Conservation (phyloP, 2,888 invertebrate genomes). For the Platerodrilus igneus region DNA sequence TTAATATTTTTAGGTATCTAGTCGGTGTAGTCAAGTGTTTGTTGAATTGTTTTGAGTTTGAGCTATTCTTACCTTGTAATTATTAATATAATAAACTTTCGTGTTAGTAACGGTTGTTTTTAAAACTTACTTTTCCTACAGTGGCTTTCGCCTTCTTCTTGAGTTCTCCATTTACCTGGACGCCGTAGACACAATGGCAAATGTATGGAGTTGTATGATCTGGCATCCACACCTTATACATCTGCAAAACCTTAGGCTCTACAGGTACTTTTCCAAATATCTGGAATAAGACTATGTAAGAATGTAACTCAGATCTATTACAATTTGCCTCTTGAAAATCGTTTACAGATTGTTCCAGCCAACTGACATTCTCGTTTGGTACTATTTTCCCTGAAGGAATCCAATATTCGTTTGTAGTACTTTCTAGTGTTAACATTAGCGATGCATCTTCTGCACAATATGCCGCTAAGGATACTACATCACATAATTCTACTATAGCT, state of each 20-base stretch:
- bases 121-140: conserved; percentile 35
- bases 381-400: conserved; percentile 38
- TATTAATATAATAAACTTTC: no score
- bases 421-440: conserved; percentile 36
- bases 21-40: no score
- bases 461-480: conserved; percentile 36
- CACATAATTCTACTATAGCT: conserved; percentile 24
- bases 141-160: conserved; percentile 38
- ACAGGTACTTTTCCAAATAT: conserved; percentile 3
- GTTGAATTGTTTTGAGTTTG: no score
- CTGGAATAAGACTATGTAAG: conserved; percentile 5
- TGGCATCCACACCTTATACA: conserved; percentile 38
- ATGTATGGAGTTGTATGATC: conserved; percentile 23
- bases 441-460: conserved; percentile 35
- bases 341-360: conserved; percentile 31
- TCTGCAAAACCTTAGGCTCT: conserved; percentile 30
- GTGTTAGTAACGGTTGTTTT: not conserved
- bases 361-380: conserved; percentile 27
- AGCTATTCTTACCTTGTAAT: no score
- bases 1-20: no score
- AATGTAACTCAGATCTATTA: not conserved
- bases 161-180: conserved; percentile 29
- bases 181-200: conserved; percentile 36
- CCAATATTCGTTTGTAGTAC: conserved; percentile 37
- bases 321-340: conserved; percentile 37